Percentiles rank a stretch among this genome's conserved stretches.
phyloP scores from a whole-genome alignment of 2,797 vertebrate genomes.

The Melopsittacus undulatus region DNA sequence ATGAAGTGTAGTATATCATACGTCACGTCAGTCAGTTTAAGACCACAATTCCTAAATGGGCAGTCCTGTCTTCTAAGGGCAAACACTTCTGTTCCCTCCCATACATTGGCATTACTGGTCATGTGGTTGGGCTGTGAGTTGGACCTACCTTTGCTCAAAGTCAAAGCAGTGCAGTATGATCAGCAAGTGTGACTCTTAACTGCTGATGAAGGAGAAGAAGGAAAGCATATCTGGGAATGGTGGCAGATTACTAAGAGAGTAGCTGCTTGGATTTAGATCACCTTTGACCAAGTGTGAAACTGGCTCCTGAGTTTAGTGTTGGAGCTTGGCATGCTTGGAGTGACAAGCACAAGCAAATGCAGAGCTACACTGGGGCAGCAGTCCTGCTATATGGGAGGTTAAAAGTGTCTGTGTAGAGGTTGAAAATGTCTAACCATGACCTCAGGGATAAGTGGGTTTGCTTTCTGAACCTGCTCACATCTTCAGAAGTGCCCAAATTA shows the following conservation, averaged over 20 bases:
- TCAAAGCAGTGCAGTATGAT: neutral
- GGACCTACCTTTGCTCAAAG: constrained; percentile 32
- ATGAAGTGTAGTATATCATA: neutral
- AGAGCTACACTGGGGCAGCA: neutral
- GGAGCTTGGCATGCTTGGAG: neutral
- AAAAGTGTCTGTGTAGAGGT: neutral
- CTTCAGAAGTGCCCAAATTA: neutral
- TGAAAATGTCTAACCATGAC: neutral
- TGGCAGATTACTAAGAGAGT: neutral
- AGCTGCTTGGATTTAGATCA: neutral
- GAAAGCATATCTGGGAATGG: rapidly evolving
- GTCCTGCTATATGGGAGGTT: rapidly evolving
- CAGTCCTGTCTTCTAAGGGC: neutral
- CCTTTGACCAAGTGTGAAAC: neutral
- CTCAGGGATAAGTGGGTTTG: neutral
- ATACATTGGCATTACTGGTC: rapidly evolving
- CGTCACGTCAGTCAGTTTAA: neutral
- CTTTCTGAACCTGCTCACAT: neutral
- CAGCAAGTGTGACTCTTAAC: no score
- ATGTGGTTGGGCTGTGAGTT: neutral
- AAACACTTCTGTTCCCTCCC: neutral
- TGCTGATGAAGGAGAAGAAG: neutral
- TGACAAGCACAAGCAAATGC: neutral
- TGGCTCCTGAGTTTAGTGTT: neutral
- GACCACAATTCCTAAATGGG: rapidly evolving